A percentile compares a stretch with the other conserved stretches of the same genome.
These are phyloP conservation scores for Otus scops DNA, from an alignment of 2,797 vertebrate genomes.

Conservation along the genomic window DNA sequence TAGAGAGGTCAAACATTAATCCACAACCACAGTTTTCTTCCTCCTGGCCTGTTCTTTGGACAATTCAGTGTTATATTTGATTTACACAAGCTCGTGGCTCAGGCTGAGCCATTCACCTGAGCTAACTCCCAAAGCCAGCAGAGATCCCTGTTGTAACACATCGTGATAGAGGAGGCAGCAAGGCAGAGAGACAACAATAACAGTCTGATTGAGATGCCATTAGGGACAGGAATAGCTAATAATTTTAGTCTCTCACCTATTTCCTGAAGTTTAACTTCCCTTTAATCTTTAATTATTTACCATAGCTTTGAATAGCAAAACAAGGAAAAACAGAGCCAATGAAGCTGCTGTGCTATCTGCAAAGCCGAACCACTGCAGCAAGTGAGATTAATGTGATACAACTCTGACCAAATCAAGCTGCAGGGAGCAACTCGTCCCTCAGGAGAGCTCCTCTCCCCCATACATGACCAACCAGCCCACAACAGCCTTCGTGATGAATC, in stretches of 20 bases:
- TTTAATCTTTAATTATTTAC: not conserved
- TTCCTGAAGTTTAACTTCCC: not conserved
- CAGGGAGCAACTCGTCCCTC: not conserved
- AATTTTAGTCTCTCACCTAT: not conserved
- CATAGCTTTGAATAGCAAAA: not conserved
- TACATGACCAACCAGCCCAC: not conserved
- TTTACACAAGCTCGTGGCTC: not conserved
- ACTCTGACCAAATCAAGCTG: not conserved
- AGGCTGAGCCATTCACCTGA: rapidly evolving
- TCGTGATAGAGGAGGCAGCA: rapidly evolving
- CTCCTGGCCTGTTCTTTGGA: not conserved
- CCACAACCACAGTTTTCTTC: not conserved
- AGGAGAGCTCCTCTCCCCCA: not conserved
- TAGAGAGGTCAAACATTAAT: not conserved
- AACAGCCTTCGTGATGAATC: not conserved
- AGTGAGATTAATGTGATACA: not conserved
- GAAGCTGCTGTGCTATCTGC: not conserved
- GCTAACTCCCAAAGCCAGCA: not conserved
- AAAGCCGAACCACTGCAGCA: not conserved
- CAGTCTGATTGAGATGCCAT: not conserved
- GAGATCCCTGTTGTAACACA: not conserved
- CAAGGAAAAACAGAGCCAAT: not conserved
- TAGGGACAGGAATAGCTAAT: not conserved
- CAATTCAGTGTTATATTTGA: not conserved
- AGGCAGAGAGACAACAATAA: not conserved